A percentile compares a stretch with the other conserved stretches of the same genome.
phyloP scores from a whole-genome alignment of 1,140 invertebrate genomes.

The Meloidogyne floridensis region DNA sequence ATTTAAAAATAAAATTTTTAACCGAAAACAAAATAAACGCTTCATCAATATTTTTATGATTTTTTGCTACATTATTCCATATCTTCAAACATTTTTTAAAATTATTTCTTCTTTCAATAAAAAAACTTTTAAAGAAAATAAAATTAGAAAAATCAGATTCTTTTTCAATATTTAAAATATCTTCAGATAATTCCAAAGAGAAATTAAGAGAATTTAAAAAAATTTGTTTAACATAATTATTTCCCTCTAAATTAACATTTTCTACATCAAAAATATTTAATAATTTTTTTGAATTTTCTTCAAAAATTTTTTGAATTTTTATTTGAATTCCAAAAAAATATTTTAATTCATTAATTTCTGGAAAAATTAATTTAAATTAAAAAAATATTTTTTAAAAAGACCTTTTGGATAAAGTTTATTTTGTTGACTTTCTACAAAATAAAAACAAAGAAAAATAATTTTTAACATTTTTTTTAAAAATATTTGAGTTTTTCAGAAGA shows the following conservation, averaged over 20 bases:
- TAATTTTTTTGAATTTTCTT: not conserved
- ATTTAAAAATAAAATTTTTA: not conserved
- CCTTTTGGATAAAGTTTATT: too few species aligned
- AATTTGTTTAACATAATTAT: not conserved
- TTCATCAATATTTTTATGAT: not conserved
- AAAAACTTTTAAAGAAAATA: too few species aligned
- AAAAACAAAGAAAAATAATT: too few species aligned
- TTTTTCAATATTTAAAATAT: not conserved
- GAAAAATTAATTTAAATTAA: not conserved
- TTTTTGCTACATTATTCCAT: not conserved
- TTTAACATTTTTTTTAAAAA: too few species aligned
- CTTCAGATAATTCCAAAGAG: not conserved
- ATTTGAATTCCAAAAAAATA: not conserved
- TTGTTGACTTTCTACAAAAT: too few species aligned
- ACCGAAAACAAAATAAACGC: slow-evolving; percentile 1
- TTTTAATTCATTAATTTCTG: not conserved
- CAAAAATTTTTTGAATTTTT: slow-evolving; percentile 16
- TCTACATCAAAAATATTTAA: not conserved
- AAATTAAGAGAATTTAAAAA: not conserved
- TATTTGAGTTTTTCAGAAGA: too few species aligned
- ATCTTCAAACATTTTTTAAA: not conserved
- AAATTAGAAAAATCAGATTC: too few species aligned
- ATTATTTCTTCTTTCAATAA: not conserved
- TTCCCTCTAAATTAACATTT: not conserved
- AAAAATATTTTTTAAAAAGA: not conserved